Evolutionary conservation across 2,797 vertebrate genomes (phyloP), one percentile per base, ranked within the genome.

Genomic region (Lagorchestes hirsutus): DNA sequence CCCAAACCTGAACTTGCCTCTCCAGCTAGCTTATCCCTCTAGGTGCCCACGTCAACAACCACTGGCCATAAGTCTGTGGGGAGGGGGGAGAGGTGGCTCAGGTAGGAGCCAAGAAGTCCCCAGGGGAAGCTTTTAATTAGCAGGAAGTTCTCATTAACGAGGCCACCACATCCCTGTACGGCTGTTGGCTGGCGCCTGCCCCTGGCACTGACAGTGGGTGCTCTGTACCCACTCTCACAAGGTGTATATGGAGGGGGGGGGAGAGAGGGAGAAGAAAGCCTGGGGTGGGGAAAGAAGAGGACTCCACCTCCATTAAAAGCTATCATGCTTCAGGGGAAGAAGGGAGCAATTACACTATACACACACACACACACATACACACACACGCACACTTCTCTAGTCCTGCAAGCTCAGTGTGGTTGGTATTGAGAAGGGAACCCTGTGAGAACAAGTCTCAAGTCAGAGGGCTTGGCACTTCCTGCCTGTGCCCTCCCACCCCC

Each of bases 101-200:
- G 22, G 74, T 50, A 87, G 40, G 40, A 87, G 74, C 74, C 74
- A 50, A 87, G 74, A 87, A 87, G 74, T 87, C 74, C 74, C 74
- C 22, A 4, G 40, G 74, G 74, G 40, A 46, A 87, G 24, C 74
- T 87, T 87, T 87, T 87, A 87, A 87, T 87, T 87, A 87, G 40
- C 74, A 87, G 74, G 74, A 87, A 87, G 22, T 50, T 87, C 74
- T 87, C 74, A 87, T 87, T 87, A 87, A 87, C 12, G 74, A 87
- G 74, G 74, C 74, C 18, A 46, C 74, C 40, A 50, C 40, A 87
- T 50, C 74, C 74, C 40, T 87, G 27, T 87, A 87, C 50, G 74
- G 74, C 40, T 87, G 40, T 50, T 46, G 74, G 74, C 40, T 87
- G 74, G 74, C 9, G 22, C 74, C 74, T 87, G 74, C 74, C 74